Evolutionary conservation across 2,888 invertebrate species (phyloP).

Genomic region (Drosophila recens): DNA sequence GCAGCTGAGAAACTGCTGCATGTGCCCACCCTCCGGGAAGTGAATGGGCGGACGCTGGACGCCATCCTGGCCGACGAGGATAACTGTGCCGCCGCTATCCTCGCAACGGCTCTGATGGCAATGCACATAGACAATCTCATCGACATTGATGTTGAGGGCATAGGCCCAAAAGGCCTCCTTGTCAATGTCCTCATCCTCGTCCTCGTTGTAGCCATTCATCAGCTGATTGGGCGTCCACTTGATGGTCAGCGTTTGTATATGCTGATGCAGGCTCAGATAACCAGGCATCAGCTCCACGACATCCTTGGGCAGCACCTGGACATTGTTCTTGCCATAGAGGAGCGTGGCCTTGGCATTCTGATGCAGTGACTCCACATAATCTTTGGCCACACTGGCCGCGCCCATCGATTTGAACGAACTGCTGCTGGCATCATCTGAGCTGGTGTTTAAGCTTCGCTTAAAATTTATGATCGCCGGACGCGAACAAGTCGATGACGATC

Average conservation of each 20-base stretch:
- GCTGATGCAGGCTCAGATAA: slow-evolving; percentile 96
- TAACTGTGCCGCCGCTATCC: slow-evolving; percentile 93
- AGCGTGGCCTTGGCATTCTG: slow-evolving; percentile 96
- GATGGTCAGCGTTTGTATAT: slow-evolving; percentile 91
- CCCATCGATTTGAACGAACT: slow-evolving; percentile 83
- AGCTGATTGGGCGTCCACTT: slow-evolving; percentile 99
- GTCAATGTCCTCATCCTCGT: slow-evolving; percentile 89
- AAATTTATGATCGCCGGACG: slow-evolving; percentile 90
- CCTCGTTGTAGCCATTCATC: slow-evolving; percentile 94
- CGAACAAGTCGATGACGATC: slow-evolving; percentile 90
- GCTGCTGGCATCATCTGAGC: slow-evolving; percentile 89
- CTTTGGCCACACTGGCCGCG: slow-evolving; percentile 89
- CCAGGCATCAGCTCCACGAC: slow-evolving; percentile 93
- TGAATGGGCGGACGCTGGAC: slow-evolving; percentile 97
- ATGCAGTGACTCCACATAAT: slow-evolving; percentile 97
- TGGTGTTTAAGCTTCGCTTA: slow-evolving; percentile 90
- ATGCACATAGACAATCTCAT: slow-evolving; percentile 97
- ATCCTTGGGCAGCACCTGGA: slow-evolving; percentile 95
- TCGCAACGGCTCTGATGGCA: slow-evolving; percentile 94
- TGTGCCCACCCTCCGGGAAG: slow-evolving; percentile 95
- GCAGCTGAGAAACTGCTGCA: slow-evolving; percentile 95
- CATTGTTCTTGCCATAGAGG: slow-evolving; percentile 97
- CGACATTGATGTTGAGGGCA: slow-evolving; percentile 94
- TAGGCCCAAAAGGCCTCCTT: slow-evolving; percentile 96
- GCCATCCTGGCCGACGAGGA: slow-evolving; percentile 96